A percentile compares a stretch with the other conserved stretches of the same genome.
Evolutionary conservation across 2,888 invertebrate species (phyloP).

Genomic region (Drosophila demipolita): DNA sequence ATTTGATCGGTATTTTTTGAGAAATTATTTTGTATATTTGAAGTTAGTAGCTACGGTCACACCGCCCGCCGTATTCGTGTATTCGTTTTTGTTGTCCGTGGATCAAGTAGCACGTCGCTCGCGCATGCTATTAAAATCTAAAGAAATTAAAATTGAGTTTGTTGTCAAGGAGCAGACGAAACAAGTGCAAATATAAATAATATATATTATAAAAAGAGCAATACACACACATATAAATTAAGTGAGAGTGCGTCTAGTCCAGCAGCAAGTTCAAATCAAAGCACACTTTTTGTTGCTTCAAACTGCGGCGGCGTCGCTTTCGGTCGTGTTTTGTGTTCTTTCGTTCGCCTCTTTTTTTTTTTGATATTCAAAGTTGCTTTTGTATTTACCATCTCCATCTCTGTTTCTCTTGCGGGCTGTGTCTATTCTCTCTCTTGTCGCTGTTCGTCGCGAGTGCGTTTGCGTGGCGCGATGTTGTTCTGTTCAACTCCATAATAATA

Average conservation of each 20-base stretch:
- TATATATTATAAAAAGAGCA: constrained; percentile 11
- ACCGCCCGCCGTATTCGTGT: constrained; percentile 37
- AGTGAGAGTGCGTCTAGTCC: constrained; percentile 25
- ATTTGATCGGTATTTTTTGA: constrained; percentile 4
- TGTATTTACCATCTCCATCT: constrained; percentile 11
- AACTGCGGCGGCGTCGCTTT: constrained; percentile 61
- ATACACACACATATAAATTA: neutral
- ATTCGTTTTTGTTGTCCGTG: constrained; percentile 49
- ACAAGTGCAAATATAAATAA: constrained; percentile 39
- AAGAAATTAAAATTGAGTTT: constrained; percentile 21
- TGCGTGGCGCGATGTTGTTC: constrained; percentile 69
- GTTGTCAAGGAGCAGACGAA: constrained; percentile 33
- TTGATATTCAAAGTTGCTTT: constrained; percentile 55
- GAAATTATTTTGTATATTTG: constrained; percentile 8
- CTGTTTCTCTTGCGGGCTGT: constrained; percentile 1
- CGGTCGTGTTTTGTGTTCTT: constrained; percentile 48
- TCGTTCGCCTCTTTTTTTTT: constrained; percentile 32
- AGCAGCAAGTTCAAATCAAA: constrained; percentile 53
- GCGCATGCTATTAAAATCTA: constrained; percentile 48
- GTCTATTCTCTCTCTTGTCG: neutral
- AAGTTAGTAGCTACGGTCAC: constrained; percentile 30
- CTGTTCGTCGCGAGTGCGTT: constrained; percentile 48
- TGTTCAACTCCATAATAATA: constrained; percentile 28
- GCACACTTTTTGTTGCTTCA: constrained; percentile 43
- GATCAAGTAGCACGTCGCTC: constrained; percentile 37